Percentiles rank a stretch among this genome's conserved stretches.
These are phyloP conservation scores for Theretra japonica DNA, from an alignment of 2,888 invertebrate genomes.

Conservation along the genomic window DNA sequence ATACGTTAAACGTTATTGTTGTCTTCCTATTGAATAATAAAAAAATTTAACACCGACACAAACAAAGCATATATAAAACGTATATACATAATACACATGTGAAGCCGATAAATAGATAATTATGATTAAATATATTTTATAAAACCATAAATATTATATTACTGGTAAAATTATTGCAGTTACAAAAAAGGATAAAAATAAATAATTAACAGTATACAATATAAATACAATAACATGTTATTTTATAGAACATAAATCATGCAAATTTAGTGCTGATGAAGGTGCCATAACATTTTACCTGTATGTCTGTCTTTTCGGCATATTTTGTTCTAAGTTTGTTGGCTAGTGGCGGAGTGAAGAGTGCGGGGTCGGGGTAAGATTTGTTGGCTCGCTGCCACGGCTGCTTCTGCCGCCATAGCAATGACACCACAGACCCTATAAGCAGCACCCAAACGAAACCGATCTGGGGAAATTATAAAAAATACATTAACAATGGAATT, in stretches of 20 bases:
- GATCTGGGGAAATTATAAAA: slow-evolving; percentile 53
- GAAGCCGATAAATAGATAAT: too few species aligned
- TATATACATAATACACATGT: not conserved
- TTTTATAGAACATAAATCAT: slow-evolving; percentile 6
- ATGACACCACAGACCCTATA: slow-evolving; percentile 65
- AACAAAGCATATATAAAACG: not conserved
- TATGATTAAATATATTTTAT: too few species aligned
- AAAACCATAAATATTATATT: too few species aligned
- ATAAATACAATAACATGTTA: not conserved
- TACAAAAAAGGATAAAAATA: too few species aligned
- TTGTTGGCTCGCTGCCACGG: slow-evolving; percentile 68
- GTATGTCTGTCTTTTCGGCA: slow-evolving; percentile 53
- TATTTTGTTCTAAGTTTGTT: slow-evolving; percentile 50
- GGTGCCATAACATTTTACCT: slow-evolving; percentile 54
- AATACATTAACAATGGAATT: not conserved
- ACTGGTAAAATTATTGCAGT: too few species aligned
- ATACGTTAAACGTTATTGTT: too few species aligned
- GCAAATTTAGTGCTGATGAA: not conserved
- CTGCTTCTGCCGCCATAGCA: slow-evolving; percentile 67
- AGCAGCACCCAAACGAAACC: slow-evolving; percentile 74
- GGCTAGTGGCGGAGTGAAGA: slow-evolving; percentile 75
- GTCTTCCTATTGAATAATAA: too few species aligned
- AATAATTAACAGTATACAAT: not conserved
- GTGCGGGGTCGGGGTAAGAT: slow-evolving; percentile 67
- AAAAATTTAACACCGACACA: too few species aligned